phyloP scores from a whole-genome alignment of 2,797 vertebrate species.

The Acanthornis magna region DNA sequence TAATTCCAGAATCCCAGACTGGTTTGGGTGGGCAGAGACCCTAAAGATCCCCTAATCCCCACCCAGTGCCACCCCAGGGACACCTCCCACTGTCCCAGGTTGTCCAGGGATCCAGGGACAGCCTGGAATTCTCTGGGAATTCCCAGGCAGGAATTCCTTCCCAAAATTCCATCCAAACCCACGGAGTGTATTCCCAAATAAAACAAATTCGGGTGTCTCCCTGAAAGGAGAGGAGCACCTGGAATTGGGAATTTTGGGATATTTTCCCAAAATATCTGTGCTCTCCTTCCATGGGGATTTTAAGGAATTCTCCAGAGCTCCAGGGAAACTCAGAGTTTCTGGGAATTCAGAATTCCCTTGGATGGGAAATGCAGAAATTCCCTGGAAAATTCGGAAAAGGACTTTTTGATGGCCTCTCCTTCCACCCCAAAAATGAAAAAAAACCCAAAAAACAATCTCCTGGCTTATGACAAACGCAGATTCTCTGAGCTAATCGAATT shows the following conservation, averaged over 20 bases:
- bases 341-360: not conserved
- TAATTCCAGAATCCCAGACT: not conserved
- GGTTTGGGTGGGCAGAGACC: not conserved
- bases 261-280: too few species aligned
- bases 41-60: not conserved
- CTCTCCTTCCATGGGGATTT: not conserved
- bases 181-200: not conserved
- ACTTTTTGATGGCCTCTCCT: not conserved
- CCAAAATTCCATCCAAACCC: not conserved
- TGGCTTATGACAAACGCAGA: not conserved
- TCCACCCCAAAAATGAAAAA: not conserved
- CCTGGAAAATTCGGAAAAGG: not conserved
- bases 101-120: not conserved
- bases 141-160: too few species aligned
- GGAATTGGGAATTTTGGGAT: not conserved
- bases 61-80: too few species aligned
- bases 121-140: not conserved
- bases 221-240: not conserved
- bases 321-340: fast-evolving
- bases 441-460: not conserved
- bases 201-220: not conserved
- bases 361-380: not conserved
- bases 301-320: not conserved
- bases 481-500: not conserved
- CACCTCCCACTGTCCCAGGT: not conserved